phyloP scores from a whole-genome alignment of 2,113 vertebrate genomes.

The Gasterosteus aculeatus region DNA sequence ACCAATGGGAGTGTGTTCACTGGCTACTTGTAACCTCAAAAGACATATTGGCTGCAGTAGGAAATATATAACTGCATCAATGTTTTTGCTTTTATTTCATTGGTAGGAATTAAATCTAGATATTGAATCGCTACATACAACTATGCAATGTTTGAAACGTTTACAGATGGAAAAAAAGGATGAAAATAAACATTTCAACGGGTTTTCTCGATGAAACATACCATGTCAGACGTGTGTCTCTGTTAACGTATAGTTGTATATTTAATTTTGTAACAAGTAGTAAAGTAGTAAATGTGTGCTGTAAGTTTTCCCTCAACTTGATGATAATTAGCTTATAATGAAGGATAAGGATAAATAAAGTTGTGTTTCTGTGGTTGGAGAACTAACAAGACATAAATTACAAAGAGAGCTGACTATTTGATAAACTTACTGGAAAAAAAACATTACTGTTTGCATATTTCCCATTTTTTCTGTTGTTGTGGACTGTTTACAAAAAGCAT shows the following conservation, averaged over 20 bases:
- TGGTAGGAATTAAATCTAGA: not conserved
- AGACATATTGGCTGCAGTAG: not conserved
- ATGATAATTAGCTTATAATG: no score
- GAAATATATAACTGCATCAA: not conserved
- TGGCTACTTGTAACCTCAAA: not conserved
- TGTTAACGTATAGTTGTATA: no score
- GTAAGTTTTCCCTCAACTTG: no score
- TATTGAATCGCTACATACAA: not conserved
- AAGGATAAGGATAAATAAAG: not conserved
- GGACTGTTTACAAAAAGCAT: not conserved
- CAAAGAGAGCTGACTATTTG: constrained; percentile 14
- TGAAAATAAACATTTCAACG: no score
- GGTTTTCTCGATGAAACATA: no score
- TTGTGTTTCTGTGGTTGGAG: not conserved
- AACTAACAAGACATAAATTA: not conserved
- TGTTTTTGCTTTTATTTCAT: not conserved
- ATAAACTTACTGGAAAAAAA: constrained; percentile 28
- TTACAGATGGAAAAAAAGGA: not conserved
- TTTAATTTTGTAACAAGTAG: no score
- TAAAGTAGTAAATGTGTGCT: no score
- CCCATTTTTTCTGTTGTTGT: not conserved
- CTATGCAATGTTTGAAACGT: not conserved
- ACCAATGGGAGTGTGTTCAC: no score
- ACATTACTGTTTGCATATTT: constrained; percentile 15
- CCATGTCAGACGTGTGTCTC: no score